Evolutionary conservation across 2,888 invertebrate genomes (phyloP), one percentile per base, ranked within the genome.

Genomic region (Hirtodrosophila duncani): DNA sequence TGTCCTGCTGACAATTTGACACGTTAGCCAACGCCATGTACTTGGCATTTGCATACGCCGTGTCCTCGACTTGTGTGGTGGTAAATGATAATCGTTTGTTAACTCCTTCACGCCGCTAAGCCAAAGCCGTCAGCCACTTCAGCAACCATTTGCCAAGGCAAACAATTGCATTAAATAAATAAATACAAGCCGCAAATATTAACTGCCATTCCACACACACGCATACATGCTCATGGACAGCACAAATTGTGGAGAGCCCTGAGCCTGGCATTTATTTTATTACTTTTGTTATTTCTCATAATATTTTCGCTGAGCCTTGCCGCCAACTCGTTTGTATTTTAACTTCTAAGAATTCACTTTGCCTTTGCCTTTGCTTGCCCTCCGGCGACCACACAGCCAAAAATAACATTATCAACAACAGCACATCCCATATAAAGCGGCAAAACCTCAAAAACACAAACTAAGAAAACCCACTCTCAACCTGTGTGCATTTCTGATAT

Each of bases 401-500:
- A 31, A 38, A 30, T 29, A 41, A 42, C 39, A 36, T 37, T 43
- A 31, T 17, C 44, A 50, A 18, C 42, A 30, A 49, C 31, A 21
- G 17, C 44, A 31, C 50, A 42, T 42, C 48, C 41, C 42, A 45
- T 46, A 51, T 51, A 38, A 51, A 58, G 74, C 74, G 74, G 78
- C 74, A 63, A 70, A 77, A 78, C 78, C 74, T 78, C 74, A 70
- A 74, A 72, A 43, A 62, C 33, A 36, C 49, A 43, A 43, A 31
- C 23, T 48, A 63, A 11, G 24, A 14, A 7, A 51, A 42, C 59
- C n/a, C n/a, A n/a, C n/a, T n/a, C 36, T 48, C 43, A 71, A 71
- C 71, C 75, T 71, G 78, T 72, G 53, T 60, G 42, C 70, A 72
- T 77, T 72, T 77, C 61, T 77, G 77, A 72, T 69, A 77, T 72